Evolutionary conservation across 2,797 vertebrate species (phyloP).

Genomic region (Sarcoramphus papa): DNA sequence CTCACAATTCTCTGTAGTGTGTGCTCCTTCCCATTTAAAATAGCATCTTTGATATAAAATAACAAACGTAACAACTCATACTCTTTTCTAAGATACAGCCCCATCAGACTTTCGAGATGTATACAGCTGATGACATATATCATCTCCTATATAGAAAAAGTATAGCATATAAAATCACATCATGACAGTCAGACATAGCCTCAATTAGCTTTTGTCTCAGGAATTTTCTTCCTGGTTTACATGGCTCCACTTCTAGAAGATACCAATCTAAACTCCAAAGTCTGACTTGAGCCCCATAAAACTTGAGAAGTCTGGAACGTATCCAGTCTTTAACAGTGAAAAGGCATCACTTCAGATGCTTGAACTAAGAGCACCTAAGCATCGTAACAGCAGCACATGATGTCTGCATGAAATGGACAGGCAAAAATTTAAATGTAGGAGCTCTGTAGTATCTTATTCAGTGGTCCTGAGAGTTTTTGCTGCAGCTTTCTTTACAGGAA

Average conservation of each 20-base stretch:
- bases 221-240: neutral
- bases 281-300: neutral
- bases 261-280: neutral
- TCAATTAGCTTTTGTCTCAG: neutral
- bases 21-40: neutral
- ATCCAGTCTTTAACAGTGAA: neutral
- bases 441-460: neutral
- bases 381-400: neutral
- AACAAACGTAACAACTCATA: neutral
- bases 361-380: neutral
- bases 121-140: neutral
- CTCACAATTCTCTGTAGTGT: neutral
- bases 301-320: neutral
- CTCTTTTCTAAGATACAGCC: neutral
- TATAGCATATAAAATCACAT: neutral
- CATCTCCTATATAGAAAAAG: neutral
- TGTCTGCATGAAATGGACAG: rapidly evolving
- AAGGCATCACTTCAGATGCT: neutral
- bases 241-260: neutral
- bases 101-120: neutral
- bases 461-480: neutral
- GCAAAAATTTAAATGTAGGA: neutral
- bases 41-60: neutral
- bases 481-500: conserved; percentile 67
- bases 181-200: neutral